These are phyloP conservation scores for Copidosoma aretas DNA, from an alignment of 2,888 invertebrate species.

Conservation along the genomic window DNA sequence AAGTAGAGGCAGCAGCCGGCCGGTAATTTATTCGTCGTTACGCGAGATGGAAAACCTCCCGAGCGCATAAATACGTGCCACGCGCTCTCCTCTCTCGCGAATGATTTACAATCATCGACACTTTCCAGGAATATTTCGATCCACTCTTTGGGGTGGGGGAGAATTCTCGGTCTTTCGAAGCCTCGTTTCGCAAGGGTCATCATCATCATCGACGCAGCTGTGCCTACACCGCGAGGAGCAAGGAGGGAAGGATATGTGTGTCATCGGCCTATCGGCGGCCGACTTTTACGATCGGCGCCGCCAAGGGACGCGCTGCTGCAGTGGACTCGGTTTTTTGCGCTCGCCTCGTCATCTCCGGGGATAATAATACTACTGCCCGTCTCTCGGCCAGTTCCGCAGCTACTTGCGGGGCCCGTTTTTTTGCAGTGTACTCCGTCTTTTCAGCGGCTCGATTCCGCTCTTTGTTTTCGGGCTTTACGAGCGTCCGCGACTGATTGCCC, in stretches of 20 bases:
- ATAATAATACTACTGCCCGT: not conserved
- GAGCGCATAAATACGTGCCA: slow-evolving; percentile 1
- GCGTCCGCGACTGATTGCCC: no score
- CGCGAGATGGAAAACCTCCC: slow-evolving; percentile 30
- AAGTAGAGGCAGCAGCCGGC: not conserved
- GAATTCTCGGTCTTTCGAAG: slow-evolving; percentile 26
- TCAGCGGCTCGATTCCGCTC: no score
- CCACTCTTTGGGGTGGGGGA: not conserved
- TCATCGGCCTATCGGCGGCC: slow-evolving; percentile 48
- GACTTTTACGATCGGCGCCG: slow-evolving; percentile 56
- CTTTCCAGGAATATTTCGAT: slow-evolving; percentile 37
- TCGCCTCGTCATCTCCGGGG: no score
- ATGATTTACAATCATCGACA: slow-evolving; percentile 35
- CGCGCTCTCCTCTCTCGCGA: slow-evolving; percentile 7
- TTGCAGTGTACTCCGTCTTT: no score
- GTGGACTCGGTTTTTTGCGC: no score
- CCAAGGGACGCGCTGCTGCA: slow-evolving; percentile 46
- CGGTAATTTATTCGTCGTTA: slow-evolving; percentile 23
- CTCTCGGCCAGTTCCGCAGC: not conserved
- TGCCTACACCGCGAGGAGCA: not conserved
- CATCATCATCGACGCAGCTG: slow-evolving; percentile 1
- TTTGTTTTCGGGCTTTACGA: no score
- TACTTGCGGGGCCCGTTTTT: not conserved
- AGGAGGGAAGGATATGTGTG: slow-evolving; percentile 22
- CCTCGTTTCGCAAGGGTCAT: slow-evolving; percentile 23